Evolutionary conservation across 2,888 invertebrate species (phyloP), one percentile per base, ranked within the genome.

Genomic region (Andrena flavipes): DNA sequence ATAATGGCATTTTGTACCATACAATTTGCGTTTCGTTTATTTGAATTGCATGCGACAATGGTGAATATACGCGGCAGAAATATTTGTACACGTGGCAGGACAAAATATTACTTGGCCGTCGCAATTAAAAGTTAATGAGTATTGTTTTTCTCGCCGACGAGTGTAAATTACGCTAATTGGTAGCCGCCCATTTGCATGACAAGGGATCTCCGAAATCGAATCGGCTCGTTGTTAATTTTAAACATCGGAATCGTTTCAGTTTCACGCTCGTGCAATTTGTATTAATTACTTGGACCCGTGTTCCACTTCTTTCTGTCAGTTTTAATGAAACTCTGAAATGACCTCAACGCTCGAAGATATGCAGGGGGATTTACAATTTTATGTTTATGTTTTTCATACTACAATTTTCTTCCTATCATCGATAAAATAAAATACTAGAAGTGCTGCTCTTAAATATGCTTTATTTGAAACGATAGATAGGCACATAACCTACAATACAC

Each of bases 41-140:
- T 42, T 35, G 54, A 29, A 16, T 63, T 51, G 20, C 13, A 13
- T 4, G n/a, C 51, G 20, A 51, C 20, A 20, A 51, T 20, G 51
- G n/a, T 7, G 20, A 20, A 51, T 51, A 6, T 8, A n/a, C 7
- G 5, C 26, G 35, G 0, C 26, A 65, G 65, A 73, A 30, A 29
- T 26, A 20, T 29, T 10, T 20, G 48, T 0, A 2, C 23, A 10
- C 20, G 26, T 10, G 60, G 20, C 60, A 23, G 8, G 10, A 6
- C 30, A 30, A 16, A 23, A 62, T 60, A 23, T 16, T 13, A 30
- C 30, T 49, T 13, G 49, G 29, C 7, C 33, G 13, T 20, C 48
- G 62, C 62, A 60, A 62, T 71, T 71, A 62, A 71, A 71, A 71
- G 49, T 71, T 71, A 62, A 62, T 62, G 71, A 62, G 20, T 30